phyloP scores from a whole-genome alignment of 2,797 vertebrate species.

The Muscicapa striata region DNA sequence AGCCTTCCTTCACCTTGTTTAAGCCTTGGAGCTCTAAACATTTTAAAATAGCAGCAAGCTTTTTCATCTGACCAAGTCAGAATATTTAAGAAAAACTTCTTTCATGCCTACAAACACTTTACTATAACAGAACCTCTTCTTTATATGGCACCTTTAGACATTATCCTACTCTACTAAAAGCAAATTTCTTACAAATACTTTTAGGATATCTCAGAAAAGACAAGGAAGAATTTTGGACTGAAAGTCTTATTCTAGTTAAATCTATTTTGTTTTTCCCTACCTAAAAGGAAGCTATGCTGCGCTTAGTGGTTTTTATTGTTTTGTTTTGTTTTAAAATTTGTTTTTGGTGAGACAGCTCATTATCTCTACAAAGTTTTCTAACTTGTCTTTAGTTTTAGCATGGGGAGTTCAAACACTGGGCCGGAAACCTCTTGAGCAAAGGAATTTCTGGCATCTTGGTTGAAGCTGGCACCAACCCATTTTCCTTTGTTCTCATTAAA shows the following conservation, averaged over 20 bases:
- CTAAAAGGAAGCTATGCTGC: not conserved
- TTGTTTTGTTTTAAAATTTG: not conserved
- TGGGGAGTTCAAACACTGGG: not conserved
- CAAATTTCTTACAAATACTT: not conserved
- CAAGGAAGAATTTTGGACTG: not conserved
- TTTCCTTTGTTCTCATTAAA: conserved; percentile 64
- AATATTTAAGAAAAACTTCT: not conserved
- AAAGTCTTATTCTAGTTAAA: not conserved
- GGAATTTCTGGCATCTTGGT: conserved; percentile 67
- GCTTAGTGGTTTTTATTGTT: not conserved
- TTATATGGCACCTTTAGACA: not conserved
- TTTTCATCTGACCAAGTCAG: not conserved
- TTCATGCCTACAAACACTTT: not conserved
- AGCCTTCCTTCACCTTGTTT: not conserved
- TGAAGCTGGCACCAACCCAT: conserved; percentile 53
- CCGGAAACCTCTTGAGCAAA: conserved; percentile 52
- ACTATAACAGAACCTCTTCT: not conserved
- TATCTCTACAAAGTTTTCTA: not conserved
- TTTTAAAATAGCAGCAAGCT: not conserved
- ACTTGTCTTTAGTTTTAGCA: conserved; percentile 33
- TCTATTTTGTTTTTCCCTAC: accelerated
- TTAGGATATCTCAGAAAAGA: not conserved
- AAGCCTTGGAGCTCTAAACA: not conserved
- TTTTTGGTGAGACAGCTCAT: not conserved
- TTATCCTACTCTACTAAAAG: not conserved